Evolutionary conservation across 92 coral and sea anemone species (phyloP).

Genomic region (Pocillopora meandrina): DNA sequence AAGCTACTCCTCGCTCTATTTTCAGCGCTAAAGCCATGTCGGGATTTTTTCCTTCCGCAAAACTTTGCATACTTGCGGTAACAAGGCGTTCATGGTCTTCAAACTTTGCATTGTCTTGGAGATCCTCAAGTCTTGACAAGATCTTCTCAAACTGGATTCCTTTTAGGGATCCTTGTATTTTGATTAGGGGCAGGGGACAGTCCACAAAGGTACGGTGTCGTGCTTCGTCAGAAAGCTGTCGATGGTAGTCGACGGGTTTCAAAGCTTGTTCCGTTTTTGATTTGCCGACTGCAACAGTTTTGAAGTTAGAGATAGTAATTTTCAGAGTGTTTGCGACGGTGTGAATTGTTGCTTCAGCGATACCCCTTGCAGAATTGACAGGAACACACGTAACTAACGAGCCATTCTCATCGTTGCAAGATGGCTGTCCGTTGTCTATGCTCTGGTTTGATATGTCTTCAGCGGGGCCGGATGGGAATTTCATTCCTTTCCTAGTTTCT

Average conservation of each 20-base stretch:
- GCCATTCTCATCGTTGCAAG: background rate
- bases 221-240: too few relatives aligned
- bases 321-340: background rate
- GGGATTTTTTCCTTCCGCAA: background rate
- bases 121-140: background rate
- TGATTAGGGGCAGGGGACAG: conserved; percentile 2
- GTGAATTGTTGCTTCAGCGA: background rate
- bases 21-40: conserved; percentile 13
- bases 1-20: conserved; percentile 29
- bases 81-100: conserved; percentile 1
- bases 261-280: background rate
- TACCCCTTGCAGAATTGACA: too few relatives aligned
- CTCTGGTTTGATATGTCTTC: background rate
- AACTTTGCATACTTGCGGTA: background rate
- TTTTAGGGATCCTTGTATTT: background rate
- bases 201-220: too few relatives aligned
- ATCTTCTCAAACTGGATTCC: background rate
- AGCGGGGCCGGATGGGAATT: background rate
- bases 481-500: background rate
- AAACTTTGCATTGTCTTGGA: conserved; percentile 22
- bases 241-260: too few relatives aligned
- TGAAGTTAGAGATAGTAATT: background rate
- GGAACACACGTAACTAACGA: background rate
- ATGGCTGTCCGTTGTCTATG: background rate
- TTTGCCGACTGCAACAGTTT: background rate